Base-by-base conservation (phyloP, 2,113 vertebrate species). In the Tonatia bakeri region DNA sequence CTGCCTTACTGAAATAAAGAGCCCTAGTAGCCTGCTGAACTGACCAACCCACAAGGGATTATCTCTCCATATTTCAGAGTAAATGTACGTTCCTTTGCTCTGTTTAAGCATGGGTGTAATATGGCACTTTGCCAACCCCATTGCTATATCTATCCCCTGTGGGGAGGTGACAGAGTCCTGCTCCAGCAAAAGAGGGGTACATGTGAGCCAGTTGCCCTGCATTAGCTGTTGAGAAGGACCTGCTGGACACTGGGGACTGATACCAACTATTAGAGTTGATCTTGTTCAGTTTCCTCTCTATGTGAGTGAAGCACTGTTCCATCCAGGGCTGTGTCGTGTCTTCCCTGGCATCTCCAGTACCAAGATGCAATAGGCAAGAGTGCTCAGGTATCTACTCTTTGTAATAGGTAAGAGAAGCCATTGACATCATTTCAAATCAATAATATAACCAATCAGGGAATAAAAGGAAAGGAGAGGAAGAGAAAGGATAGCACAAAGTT, bases 221-320 rank as follows among this genome's bases (percentile, higher is more conserved):
- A 33, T 14, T 8, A 31, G 59, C 83, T 56, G 26, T 38, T 17
- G 38, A 69, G 31, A 38, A 50, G 83, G 36, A 14, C 43, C 65
- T 81, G 20, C 22, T 52, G 17, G 85, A 54, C 11, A n/a, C 2
- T 50, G 65, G 7, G 13, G 85, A 16, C 54, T 15, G 5, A 73
- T 0, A 2, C 43, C 7, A 11, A 64, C 12, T 26, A 24, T 26
- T 50, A n/a, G 26, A 19, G 10, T 0, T 1, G 6, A 59, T 40
- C n/a, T 50, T 33, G 10, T 56, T 36, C 50, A 38, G 10, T 50
- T 70, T 72, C 73, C 47, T 70, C 22, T 54, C 40, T 64, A 7
- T 43, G n/a, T 47, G 11, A 64, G 11, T 40, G 40, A 26, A 88
- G 26, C 28, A 40, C 15, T 88, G 43, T 28, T 81, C 65, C 36